Base-by-base conservation (phyloP, 2,888 invertebrate species). In the Parnassius mnemosyne region DNA sequence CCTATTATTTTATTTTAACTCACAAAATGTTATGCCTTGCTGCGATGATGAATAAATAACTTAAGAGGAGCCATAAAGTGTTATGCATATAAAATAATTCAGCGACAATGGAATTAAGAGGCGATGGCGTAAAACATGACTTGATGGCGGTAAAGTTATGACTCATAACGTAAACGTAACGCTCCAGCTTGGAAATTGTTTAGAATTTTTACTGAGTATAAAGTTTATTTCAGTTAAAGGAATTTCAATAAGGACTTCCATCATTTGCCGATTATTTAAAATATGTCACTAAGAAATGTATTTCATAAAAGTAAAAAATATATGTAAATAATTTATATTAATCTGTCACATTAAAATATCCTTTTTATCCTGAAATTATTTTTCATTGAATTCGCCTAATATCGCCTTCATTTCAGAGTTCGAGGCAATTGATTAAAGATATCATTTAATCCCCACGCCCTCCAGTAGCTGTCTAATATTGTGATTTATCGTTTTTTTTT, bases 401-500 rank as follows among this genome's bases (percentile, higher is more conserved):
- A 47, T 46, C 13, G 47, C 49, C 25, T 54, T 47, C 52, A 34
- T 34, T 34, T 34, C 34, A 34, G 34, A 34, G 12, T 59, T 60
- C 55, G 42, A 41, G 43, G 43, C 79, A 83, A 83, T 82, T 83
- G 81, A 80, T 79, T 77, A 77, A 77, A 79, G 59, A 76, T 78
- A 75, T 75, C 72, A 69, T 73, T 74, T 72, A 69, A 74, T 74
- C 76, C 72, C 68, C 71, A 74, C 77, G 77, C 76, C 75, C 70
- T 74, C 75, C 71, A 78, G 75, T 73, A 74, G 78, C 81, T 78
- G 84, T 84, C 85, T 77, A 75, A 80, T 83, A 77, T 80, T 75
- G 74, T 85, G 83, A 84, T 85, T 85, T 83, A 85, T 84, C 78
- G 82, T 76, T 80, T 81, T 80, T n/a, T 77, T 81, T 81, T 68